Conservation (phyloP, 2,888 invertebrate genomes). For the Tinea pellionella region DNA sequence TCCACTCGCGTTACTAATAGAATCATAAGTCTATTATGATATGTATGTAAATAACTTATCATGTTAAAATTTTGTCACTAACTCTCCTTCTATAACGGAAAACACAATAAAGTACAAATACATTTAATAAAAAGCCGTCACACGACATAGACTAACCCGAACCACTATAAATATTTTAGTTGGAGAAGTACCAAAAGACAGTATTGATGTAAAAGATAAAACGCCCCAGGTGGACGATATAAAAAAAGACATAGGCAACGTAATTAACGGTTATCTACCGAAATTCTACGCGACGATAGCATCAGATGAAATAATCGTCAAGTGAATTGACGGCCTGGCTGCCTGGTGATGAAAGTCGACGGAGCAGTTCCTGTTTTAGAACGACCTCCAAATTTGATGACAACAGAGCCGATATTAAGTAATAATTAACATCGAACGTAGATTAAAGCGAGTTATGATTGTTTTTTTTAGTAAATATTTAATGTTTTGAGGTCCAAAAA, state of each 20-base stretch:
- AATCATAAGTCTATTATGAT: too few species aligned
- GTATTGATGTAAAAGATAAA: slow-evolving; percentile 21
- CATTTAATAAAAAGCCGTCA: background rate
- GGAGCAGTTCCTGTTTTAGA: slow-evolving; percentile 8
- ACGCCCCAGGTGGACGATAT: slow-evolving; percentile 29
- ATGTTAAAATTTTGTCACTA: too few species aligned
- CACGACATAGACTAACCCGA: background rate
- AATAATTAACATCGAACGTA: background rate
- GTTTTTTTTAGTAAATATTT: background rate
- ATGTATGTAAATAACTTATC: too few species aligned
- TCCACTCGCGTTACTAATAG: too few species aligned
- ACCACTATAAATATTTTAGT: slow-evolving; percentile 9
- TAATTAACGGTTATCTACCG: slow-evolving; percentile 21
- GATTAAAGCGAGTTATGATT: background rate
- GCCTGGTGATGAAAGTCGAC: slow-evolving; percentile 2
- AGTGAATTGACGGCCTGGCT: slow-evolving; percentile 1
- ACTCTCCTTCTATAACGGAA: too few species aligned
- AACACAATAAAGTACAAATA: background rate
- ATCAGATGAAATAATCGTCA: slow-evolving; percentile 18
- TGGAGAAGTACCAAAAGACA: background rate
- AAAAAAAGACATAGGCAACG: slow-evolving; percentile 28
- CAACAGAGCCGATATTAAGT: background rate
- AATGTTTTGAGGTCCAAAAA: slow-evolving; percentile 2
- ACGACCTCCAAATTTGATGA: background rate
- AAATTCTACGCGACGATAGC: slow-evolving; percentile 11